Evolutionary conservation across 1,140 invertebrate genomes (phyloP), one percentile per base, ranked within the genome.

Genomic region (Neelides sp.): DNA sequence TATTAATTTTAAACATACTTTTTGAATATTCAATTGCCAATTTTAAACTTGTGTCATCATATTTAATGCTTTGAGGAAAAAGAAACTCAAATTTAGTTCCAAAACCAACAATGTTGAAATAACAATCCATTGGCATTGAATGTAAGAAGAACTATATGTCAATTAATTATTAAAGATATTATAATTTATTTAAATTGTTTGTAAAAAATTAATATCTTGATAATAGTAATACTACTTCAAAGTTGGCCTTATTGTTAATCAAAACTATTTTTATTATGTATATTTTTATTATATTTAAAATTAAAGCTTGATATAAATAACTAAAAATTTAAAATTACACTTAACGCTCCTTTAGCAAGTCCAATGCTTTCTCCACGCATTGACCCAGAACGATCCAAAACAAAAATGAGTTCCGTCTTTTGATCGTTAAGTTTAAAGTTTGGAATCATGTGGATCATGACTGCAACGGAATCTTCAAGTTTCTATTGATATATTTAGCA

Each of bases 381-480:
- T 19, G 65, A 64, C 28, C 62, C 65, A 23, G 62, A 63, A n/a
- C 20, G 41, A 55, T 65, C 64, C 10, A 65, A 42, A 10, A 65
- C 37, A 48, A 65, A 63, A 13, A 65, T 54, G 13, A 64, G 28
- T 41, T 65, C 64, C 15, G 56, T 59, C 26, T 57, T 59, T 30
- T 51, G 59, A 13, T 60, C 54, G 12, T 44, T 28, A 32, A 58
- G 19, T 20, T 48, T 48, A n/a, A 39, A 39, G 27, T 30, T 48
- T 4, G 45, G 45, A 4, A 48, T 30, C 7, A 48, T 27, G 34
- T 37, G 36, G 3, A 40, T 4, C 47, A 47, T 15, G 26, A 32
- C 10, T 42, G 45, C 22, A 8, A 26, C 3, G 59, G 52, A 24
- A 46, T 48, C 15, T 54, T 20, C 17, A 28, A 48, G 17, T 59